These are phyloP conservation scores for Ianthella basta DNA, from an alignment of 37 sponge, comb jelly and placozoan species.

Conservation along the genomic window DNA sequence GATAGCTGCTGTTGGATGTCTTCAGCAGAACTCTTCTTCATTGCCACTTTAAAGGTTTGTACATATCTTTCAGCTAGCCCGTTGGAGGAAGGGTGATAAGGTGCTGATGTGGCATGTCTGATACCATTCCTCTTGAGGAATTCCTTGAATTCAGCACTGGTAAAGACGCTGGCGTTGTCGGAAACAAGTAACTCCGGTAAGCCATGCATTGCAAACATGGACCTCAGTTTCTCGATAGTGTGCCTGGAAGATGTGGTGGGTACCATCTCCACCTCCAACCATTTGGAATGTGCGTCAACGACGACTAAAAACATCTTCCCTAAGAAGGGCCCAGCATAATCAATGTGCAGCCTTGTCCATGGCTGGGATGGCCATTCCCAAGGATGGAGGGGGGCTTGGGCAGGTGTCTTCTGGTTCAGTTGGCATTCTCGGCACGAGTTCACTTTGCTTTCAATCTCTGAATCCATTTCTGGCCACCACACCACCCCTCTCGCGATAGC, in stretches of 20 bases:
- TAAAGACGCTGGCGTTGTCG: conserved; percentile 30
- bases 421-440: conserved; percentile 8
- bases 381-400: conserved; percentile 13
- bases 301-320: conserved; percentile 24
- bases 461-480: conserved; percentile 35
- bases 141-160: conserved; percentile 24
- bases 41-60: conserved; percentile 12
- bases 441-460: conserved; percentile 21
- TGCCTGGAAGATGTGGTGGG: neutral
- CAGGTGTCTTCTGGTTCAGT: neutral
- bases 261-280: conserved; percentile 1
- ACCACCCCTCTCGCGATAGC: conserved; percentile 21
- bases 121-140: conserved; percentile 16
- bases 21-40: conserved; percentile 9
- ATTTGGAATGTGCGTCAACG: conserved; percentile 9
- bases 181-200: conserved; percentile 17
- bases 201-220: conserved; percentile 32
- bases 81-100: conserved; percentile 13
- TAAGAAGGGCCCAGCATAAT: conserved; percentile 28
- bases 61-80: conserved; percentile 17
- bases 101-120: neutral
- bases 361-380: conserved; percentile 36
- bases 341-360: conserved; percentile 34
- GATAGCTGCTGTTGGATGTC: neutral
- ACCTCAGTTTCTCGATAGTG: conserved; percentile 21